Evolutionary conservation across 1,140 invertebrate species (phyloP), one percentile per base, ranked within the genome.

Genomic region (Drosophila funebris): DNA sequence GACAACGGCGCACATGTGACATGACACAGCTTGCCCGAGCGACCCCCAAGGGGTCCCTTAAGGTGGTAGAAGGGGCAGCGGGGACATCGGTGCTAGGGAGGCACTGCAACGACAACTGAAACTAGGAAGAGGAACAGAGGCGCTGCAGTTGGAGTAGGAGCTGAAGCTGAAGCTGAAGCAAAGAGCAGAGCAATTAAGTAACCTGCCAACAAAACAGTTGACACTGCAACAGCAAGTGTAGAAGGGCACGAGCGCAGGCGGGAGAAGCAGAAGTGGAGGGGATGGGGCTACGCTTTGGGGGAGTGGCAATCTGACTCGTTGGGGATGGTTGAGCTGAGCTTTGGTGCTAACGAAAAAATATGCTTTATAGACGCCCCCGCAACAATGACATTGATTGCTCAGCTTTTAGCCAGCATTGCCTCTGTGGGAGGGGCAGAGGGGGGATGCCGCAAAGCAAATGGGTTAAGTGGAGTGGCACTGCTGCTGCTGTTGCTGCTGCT

Each of bases 131-230:
- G 52, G 13, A 4, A 31, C 24, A n/a, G 9, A 11, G 33, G n/a
- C 13, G n/a, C n/a, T n/a, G n/a, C n/a, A n/a, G n/a, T n/a, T n/a
- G n/a, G 41, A 9, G 43, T 33, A 41, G 33, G 36, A 39, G n/a
- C 13, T 29, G 20, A 9, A 11, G 9, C 20, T 29, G 58, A 4
- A 53, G 11, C 5, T 11, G 27, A 24, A 50, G 71, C 73, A 58
- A 33, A 61, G 63, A 64, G 64, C 70, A 81, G 81, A 90, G 84
- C 89, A 90, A 90, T 90, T 90, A 90, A 90, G 89, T 73, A 90
- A 90, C 71, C 89, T 90, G 89, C 89, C 89, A 90, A 76, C 83
- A 78, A 81, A 80, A 76, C 76, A 79, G 78, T 73, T 82, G 79
- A 83, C 79, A 82, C 36, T 58, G 69, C 62, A 44, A 3, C 37